Evolutionary conservation across 2,797 vertebrate species (phyloP).

Genomic region (Garrulus glandarius): DNA sequence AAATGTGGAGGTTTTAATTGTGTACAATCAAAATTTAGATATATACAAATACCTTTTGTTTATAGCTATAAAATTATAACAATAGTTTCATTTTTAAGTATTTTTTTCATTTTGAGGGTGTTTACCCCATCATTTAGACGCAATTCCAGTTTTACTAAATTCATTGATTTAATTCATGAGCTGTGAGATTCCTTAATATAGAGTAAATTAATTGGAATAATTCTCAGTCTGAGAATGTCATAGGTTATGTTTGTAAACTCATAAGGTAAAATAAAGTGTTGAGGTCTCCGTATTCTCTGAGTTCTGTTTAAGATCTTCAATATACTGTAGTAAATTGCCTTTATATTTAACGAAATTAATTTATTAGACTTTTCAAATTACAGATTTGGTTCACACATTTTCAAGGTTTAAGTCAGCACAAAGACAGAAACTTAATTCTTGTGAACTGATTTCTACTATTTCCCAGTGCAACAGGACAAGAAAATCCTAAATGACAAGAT

Average conservation of each 20-base stretch:
- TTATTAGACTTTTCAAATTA: background rate
- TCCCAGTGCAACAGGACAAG: background rate
- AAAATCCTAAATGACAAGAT: background rate
- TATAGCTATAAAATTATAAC: background rate
- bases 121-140: background rate
- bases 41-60: background rate
- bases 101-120: background rate
- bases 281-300: background rate
- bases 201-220: background rate
- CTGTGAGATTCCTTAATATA: background rate
- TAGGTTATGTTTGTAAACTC: background rate
- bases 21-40: background rate
- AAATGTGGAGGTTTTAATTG: rapidly evolving
- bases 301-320: background rate
- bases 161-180: background rate
- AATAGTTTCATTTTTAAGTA: background rate
- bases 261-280: background rate
- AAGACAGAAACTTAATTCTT: background rate
- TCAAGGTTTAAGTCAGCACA: background rate
- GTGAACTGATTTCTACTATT: background rate
- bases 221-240: background rate
- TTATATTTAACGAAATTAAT: background rate
- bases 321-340: background rate
- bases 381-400: background rate
- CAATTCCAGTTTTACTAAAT: background rate